Evolutionary conservation across 1,140 invertebrate species (phyloP).

Genomic region (Leptonema lineaticorne): DNA sequence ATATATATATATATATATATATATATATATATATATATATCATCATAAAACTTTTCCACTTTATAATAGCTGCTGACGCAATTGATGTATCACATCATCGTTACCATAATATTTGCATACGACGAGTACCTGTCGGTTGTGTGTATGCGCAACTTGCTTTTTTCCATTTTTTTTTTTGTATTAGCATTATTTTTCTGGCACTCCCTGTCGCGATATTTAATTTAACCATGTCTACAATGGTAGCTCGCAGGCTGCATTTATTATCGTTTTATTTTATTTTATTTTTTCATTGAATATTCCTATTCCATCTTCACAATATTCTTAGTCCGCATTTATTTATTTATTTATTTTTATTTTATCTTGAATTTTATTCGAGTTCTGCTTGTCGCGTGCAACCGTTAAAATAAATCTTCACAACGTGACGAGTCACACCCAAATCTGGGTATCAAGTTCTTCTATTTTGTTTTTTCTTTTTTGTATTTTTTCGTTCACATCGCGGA

Average conservation of each 20-base stretch:
- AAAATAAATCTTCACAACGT: conserved; percentile 25
- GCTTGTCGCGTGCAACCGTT: conserved; percentile 14
- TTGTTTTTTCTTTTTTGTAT: not conserved
- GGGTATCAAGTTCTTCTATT: conserved; percentile 17
- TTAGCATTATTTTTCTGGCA: not conserved
- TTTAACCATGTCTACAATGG: not conserved
- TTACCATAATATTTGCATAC: not conserved
- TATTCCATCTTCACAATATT: too few species aligned
- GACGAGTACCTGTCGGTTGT: not conserved
- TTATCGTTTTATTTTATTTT: too few species aligned
- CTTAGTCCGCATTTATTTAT: too few species aligned
- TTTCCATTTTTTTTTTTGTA: too few species aligned
- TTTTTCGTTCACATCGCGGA: not conserved
- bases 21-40: too few species aligned
- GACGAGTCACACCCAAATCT: conserved; percentile 29
- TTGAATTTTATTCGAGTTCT: not conserved
- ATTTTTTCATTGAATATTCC: not conserved
- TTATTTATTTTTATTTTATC: not conserved
- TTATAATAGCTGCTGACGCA: not conserved
- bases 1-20: too few species aligned
- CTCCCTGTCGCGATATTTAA: not conserved
- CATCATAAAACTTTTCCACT: too few species aligned
- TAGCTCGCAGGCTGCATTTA: not conserved
- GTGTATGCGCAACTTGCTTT: not conserved
- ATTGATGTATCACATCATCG: not conserved